Evolutionary conservation across 1,140 invertebrate species (phyloP).

Genomic region (Monochamus saltuarius): DNA sequence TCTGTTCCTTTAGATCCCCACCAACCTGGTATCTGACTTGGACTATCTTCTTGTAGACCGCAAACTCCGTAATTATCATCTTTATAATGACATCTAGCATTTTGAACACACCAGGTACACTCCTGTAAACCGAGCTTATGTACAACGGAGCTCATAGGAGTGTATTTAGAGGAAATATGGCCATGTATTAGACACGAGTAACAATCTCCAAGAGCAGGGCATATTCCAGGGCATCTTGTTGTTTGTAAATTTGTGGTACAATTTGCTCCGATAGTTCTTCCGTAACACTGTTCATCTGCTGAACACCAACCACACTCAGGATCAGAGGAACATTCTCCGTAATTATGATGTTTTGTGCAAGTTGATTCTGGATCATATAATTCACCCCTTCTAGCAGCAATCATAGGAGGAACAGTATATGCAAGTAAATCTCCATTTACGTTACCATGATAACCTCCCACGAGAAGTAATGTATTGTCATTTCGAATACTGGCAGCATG

Average conservation of each 20-base stretch:
- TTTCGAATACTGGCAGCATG: slow-evolving; percentile 78
- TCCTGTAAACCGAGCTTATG: slow-evolving; percentile 72
- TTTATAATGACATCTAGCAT: slow-evolving; percentile 83
- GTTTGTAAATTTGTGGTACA: slow-evolving; percentile 88
- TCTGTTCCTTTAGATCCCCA: slow-evolving; percentile 84
- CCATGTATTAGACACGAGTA: slow-evolving; percentile 83
- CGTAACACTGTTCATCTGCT: slow-evolving; percentile 73
- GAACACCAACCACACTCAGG: slow-evolving; percentile 94
- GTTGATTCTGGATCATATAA: slow-evolving; percentile 67
- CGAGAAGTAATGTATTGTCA: slow-evolving; percentile 80
- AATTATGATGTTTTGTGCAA: slow-evolving; percentile 69
- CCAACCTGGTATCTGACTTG: slow-evolving; percentile 79
- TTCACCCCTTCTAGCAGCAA: slow-evolving; percentile 65
- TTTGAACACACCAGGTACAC: slow-evolving; percentile 92
- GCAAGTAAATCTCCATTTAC: slow-evolving; percentile 81
- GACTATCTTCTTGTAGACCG: slow-evolving; percentile 71
- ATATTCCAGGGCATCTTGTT: slow-evolving; percentile 83
- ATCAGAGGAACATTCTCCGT: slow-evolving; percentile 80
- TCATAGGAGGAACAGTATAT: slow-evolving; percentile 74
- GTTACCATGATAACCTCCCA: slow-evolving; percentile 91
- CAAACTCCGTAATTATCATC: slow-evolving; percentile 84
- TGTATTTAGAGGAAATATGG: slow-evolving; percentile 44
- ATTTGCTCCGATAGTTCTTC: slow-evolving; percentile 74
- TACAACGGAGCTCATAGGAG: slow-evolving; percentile 64
- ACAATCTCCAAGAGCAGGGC: slow-evolving; percentile 82